Evolutionary conservation across 1,140 invertebrate genomes (phyloP), one percentile per base, ranked within the genome.

Genomic region (Goniozus legneri): DNA sequence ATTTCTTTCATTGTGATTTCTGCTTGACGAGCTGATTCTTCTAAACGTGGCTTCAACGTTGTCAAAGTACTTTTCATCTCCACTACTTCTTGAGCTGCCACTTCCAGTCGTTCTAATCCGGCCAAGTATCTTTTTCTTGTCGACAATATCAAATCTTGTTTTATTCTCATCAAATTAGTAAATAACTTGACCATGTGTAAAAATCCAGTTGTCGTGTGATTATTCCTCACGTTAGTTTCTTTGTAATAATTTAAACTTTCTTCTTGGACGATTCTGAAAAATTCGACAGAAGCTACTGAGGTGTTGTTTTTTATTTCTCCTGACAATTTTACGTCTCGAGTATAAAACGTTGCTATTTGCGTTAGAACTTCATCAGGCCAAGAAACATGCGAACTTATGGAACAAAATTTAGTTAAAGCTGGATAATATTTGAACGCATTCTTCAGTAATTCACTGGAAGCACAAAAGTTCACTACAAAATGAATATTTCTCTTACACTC

Each of bases 361-460:
- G 85, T 75, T 1, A 89, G 69, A 13, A 85, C 85, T 64, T 86
- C 83, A 33, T 78, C 76, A 6, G 87, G 86, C 87, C 87, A 89
- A 8, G 78, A 69, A 50, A 84, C 82, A 63, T 84, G 85, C 82
- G 84, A 89, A 65, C 87, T 83, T 34, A 88, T 82, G 7, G 82
- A 85, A 59, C 85, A 88, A 55, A 82, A 85, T 54, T 84, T 87
- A n/a, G 84, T 73, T 10, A 88, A 66, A 15, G 83, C 83, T 1
- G 83, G 82, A 65, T 83, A 84, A 45, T 79, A 77, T 30, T 82
- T 69, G 3, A 62, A 27, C 38, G 58, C 60, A 14, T 10, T 76
- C 48, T 78, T 73, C 52, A 85, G 80, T 2, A 74, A 67, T 36
- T 76, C 69, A 2, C 81, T 79, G 44, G 81, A 78, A 0, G 81